Base-by-base conservation (phyloP, 2,888 invertebrate species). In the Stramonita haemastoma region DNA sequence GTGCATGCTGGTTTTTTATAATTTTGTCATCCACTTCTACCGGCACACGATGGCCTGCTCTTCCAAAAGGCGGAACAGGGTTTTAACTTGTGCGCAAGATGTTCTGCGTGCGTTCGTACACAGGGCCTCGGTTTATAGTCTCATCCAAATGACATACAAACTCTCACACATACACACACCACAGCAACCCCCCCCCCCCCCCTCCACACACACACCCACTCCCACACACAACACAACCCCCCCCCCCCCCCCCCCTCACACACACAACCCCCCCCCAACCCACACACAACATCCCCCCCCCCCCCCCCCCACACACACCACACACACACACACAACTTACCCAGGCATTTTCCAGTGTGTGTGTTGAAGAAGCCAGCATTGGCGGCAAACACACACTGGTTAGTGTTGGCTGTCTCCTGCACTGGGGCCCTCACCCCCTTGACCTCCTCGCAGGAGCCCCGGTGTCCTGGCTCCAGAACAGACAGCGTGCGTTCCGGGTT, bases 331-430 rank as follows among this genome's bases (percentile, higher is more conserved):
- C 15, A 17, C 0, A 17, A 57, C 92, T 91, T 91, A 96, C 96
- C 96, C 85, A 93, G 92, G 92, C 96, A 96, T 32, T 92, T 92
- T 32, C 95, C 95, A 87, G 93, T 92, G 11, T 92, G 91, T 15
- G 95, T 95, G 90, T 96, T 95, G 90, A 96, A 96, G 90, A 95
- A 95, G 79, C 96, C 96, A 87, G 95, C 96, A 95, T 96, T 96
- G 36, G 94, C 92, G 8, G 96, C 95, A n/a, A 95, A 91, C 8
- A 95, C 15, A 92, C 96, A 96, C 17, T 93, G 90, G 84, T 93
- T 93, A 60, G 90, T 91, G 60, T 90, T 86, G 1, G 95, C 93
- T 66, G 95, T 94, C 22, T 94, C 92, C 57, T 88, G 34, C 0
- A 96, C 96, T 15, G 94, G 95, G 36, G 93, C 93, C 56, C 92